Base-by-base conservation (phyloP, 2,113 vertebrate genomes). In the Spheniscus mendiculus region DNA sequence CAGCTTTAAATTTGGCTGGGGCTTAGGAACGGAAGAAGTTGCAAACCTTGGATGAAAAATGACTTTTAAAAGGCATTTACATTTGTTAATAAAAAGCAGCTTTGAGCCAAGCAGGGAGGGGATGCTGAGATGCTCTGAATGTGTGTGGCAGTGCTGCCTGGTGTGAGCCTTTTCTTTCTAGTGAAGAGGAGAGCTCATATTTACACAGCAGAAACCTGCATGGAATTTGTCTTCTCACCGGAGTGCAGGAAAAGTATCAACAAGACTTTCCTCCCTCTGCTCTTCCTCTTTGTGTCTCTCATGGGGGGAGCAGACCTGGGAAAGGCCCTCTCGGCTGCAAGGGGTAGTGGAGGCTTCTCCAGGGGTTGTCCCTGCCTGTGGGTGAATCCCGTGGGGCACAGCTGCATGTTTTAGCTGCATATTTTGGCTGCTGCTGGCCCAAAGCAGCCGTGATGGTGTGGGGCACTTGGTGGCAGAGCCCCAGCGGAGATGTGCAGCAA, bases 1-100 rank as follows among this genome's bases (percentile, higher is more conserved):
- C 95, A 96, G 88, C 80, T 93, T 94, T 90, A 91, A 56, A 84
- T 87, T 94, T 97, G 95, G 86, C 96, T 82, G 82, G 47, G 52
- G 71, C 72, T 97, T 95, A 88, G 82, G 71, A 95, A 78, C 9
- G 52, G 90, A 97, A 92, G 91, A 83, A 79, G 84, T 66, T 87
- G 56, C 72, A 93, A 97, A 92, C 78, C 30, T 90, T 95, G 97
- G 96, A 97, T 91, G 81, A 73, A 91, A 95, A 94, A 63, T 83
- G 80, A 84, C 76, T 87, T 92, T 92, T 76, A 38, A 74, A 90
- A 93, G 69, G 52, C 84, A 42, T 91, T 96, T 92, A 25, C 50
- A 69, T 88, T 93, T 97, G 59, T 92, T 97, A 90, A 96, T 88
- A 95, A 88, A 94, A 95, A 90, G 36, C 73, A 96, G 80, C 70